These are phyloP conservation scores for Sycobia sp. DNA, from an alignment of 1,140 invertebrate species.

Conservation along the genomic window DNA sequence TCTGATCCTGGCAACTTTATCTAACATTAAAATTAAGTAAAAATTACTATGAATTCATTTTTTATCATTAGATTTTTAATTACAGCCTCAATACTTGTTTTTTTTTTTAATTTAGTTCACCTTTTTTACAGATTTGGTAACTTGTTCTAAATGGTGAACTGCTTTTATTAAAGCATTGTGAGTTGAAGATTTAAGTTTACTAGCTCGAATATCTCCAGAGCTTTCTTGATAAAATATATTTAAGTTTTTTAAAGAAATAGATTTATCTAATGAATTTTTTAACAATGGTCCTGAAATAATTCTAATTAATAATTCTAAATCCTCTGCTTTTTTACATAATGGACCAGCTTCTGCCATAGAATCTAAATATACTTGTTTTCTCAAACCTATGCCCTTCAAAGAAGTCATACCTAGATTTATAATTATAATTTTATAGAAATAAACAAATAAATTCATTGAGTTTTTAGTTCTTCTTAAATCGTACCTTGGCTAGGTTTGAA, in stretches of 20 bases:
- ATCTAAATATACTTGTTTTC: conserved; percentile 63
- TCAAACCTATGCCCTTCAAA: conserved; percentile 66
- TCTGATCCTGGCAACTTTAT: conserved; percentile 66
- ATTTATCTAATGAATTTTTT: conserved; percentile 65
- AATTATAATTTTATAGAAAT: conserved; percentile 21
- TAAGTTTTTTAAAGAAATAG: conserved; percentile 61
- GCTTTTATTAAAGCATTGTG: conserved; percentile 67
- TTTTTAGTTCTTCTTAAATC: neutral
- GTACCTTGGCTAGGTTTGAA: conserved; percentile 82
- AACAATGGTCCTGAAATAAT: conserved; percentile 57
- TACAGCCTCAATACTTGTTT: neutral
- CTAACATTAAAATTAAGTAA: too few relatives aligned
- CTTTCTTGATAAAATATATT: conserved; percentile 80
- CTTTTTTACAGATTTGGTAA: conserved; percentile 58
- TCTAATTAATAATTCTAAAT: conserved; percentile 68
- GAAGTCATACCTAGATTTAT: conserved; percentile 52
- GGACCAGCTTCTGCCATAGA: conserved; percentile 78
- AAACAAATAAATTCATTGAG: neutral
- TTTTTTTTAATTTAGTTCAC: conserved; percentile 35
- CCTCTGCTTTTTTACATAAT: conserved; percentile 76
- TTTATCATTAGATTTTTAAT: too few relatives aligned
- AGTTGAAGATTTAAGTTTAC: conserved; percentile 73
- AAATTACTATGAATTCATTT: too few relatives aligned
- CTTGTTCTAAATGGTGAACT: conserved; percentile 59
- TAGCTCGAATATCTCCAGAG: conserved; percentile 70